Conservation (phyloP, 1,140 invertebrate genomes). For the Papilio dardanus region DNA sequence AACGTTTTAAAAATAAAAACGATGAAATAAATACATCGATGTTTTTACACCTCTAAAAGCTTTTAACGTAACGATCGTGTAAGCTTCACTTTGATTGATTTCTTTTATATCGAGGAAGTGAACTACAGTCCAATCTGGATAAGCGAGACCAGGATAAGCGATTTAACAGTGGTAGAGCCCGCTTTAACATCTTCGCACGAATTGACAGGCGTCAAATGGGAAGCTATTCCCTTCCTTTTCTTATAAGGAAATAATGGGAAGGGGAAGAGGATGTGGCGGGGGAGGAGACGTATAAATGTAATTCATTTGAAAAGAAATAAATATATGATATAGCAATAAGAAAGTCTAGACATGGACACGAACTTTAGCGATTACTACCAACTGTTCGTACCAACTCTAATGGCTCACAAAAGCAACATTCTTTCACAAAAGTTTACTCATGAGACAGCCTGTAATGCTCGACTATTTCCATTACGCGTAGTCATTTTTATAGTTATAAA, state of each 20-base stretch:
- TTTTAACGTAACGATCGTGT: constrained; percentile 3
- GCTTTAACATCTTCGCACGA: no score
- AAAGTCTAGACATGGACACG: background rate
- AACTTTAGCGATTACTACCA: constrained; percentile 6
- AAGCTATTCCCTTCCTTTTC: no score
- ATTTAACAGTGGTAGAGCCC: no score
- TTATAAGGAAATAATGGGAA: no score
- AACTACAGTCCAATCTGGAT: background rate
- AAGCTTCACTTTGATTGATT: background rate
- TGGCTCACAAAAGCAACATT: background rate
- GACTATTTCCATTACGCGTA: background rate
- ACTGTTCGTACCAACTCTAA: background rate
- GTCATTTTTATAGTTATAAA: background rate
- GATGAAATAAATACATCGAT: constrained; percentile 14
- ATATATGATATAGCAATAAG: background rate
- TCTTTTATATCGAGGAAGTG: background rate
- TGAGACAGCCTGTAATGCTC: background rate
- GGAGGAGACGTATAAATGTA: no score
- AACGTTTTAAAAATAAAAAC: background rate
- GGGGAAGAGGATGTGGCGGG: no score
- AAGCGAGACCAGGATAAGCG: no score
- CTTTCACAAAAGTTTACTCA: background rate
- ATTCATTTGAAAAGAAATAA: no score
- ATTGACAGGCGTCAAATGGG: no score
- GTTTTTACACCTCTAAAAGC: constrained; percentile 21